phyloP scores from a whole-genome alignment of 2,888 invertebrate genomes.

The Drosophila infuscata region DNA sequence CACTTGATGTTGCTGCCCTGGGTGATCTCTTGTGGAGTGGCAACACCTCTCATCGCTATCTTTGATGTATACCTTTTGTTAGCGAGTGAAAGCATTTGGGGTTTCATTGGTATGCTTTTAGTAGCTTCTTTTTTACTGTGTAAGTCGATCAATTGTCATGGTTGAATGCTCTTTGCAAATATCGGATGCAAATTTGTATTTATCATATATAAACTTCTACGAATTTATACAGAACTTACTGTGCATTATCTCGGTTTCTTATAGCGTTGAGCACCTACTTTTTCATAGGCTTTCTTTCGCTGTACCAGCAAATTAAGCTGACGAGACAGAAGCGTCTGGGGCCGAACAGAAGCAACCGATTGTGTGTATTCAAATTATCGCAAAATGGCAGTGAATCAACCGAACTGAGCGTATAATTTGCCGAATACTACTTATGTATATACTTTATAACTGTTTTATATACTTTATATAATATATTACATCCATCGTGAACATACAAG shows the following conservation, averaged over 20 bases:
- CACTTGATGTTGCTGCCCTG: background rate
- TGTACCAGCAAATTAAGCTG: background rate
- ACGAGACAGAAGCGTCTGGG: background rate
- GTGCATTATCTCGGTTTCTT: background rate
- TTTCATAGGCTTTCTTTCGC: background rate
- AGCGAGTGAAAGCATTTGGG: too few species aligned
- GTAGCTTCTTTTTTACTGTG: accelerated
- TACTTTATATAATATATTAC: background rate
- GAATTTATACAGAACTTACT: background rate
- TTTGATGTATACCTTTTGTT: too few species aligned
- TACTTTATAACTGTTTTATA: background rate
- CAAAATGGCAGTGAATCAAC: background rate
- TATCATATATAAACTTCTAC: background rate
- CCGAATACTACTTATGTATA: background rate
- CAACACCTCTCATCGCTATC: too few species aligned
- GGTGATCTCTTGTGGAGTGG: accelerated
- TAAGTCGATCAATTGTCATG: background rate
- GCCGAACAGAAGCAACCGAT: background rate
- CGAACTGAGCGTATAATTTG: background rate
- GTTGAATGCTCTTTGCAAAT: background rate
- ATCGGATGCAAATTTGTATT: background rate
- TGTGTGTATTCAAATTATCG: background rate
- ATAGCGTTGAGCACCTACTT: accelerated
- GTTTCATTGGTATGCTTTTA: background rate
- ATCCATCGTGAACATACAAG: background rate